Evolutionary conservation across 2,113 vertebrate species (phyloP).

Genomic region (Toxostoma redivivum): DNA sequence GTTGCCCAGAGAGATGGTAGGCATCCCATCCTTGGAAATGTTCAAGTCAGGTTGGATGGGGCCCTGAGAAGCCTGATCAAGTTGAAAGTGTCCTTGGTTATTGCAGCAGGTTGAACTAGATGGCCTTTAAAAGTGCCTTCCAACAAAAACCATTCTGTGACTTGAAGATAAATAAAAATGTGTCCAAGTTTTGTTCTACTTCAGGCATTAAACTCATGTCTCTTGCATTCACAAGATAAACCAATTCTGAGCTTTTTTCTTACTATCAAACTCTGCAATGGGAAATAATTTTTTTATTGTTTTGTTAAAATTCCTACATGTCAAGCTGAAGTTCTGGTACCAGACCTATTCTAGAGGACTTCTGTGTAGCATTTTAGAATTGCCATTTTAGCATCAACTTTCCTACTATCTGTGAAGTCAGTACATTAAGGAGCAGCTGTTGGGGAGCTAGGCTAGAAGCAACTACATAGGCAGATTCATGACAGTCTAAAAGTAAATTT

Average conservation of each 20-base stretch:
- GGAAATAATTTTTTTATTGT: not conserved
- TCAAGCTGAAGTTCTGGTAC: not conserved
- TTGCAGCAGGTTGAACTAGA: not conserved
- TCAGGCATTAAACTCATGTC: not conserved
- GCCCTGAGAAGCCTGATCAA: not conserved
- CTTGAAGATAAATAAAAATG: not conserved
- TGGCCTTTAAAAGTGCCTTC: not conserved
- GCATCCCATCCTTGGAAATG: not conserved
- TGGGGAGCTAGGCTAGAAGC: not conserved
- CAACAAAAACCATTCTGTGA: not conserved
- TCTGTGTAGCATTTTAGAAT: not conserved
- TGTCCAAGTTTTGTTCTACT: not conserved
- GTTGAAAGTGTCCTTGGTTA: not conserved
- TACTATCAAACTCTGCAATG: not conserved
- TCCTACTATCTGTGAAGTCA: not conserved
- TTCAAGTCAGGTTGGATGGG: not conserved
- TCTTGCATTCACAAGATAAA: not conserved
- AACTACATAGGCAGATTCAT: not conserved
- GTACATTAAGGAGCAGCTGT: not conserved
- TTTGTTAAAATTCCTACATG: not conserved
- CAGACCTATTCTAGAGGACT: not conserved
- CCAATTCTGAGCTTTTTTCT: not conserved
- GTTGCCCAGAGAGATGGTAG: not conserved
- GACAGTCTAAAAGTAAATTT: not conserved
- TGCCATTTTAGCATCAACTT: not conserved